phyloP scores from a whole-genome alignment of 2,888 invertebrate genomes.

The Smittia aterrima region DNA sequence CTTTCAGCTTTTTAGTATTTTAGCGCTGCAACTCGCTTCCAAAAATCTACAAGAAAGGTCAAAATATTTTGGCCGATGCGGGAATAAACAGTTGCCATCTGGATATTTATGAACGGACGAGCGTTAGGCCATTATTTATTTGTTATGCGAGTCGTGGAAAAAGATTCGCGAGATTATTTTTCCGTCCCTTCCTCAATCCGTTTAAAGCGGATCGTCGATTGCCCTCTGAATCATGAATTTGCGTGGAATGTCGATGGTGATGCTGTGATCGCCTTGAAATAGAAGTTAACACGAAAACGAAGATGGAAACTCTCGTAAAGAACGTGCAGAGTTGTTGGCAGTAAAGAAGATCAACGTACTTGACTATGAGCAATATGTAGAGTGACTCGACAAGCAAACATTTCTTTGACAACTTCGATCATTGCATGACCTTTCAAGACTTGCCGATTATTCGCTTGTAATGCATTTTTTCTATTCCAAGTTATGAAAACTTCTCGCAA shows the following conservation, averaged over 20 bases:
- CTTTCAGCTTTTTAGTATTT: neutral
- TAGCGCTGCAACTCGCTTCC: neutral
- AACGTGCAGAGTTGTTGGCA: neutral
- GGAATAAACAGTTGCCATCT: neutral
- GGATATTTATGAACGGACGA: neutral
- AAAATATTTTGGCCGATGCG: conserved; percentile 4
- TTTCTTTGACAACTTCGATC: neutral
- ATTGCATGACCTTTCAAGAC: neutral
- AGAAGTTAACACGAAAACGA: neutral
- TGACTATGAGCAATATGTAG: neutral
- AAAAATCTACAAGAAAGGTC: conserved; percentile 13
- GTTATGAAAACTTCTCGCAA: too few species aligned
- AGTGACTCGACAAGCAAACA: too few species aligned
- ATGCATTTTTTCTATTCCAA: neutral
- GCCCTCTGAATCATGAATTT: conserved; percentile 5
- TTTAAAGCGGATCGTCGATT: neutral
- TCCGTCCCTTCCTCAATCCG: neutral
- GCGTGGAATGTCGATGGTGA: neutral
- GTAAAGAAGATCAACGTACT: conserved; percentile 13
- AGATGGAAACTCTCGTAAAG: neutral
- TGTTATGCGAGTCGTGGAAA: neutral
- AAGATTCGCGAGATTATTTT: neutral
- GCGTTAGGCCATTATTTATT: neutral
- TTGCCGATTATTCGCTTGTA: neutral
- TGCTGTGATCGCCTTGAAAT: neutral